Base-by-base conservation (phyloP, 2,797 vertebrate species). In the Chloroceryle amazona region DNA sequence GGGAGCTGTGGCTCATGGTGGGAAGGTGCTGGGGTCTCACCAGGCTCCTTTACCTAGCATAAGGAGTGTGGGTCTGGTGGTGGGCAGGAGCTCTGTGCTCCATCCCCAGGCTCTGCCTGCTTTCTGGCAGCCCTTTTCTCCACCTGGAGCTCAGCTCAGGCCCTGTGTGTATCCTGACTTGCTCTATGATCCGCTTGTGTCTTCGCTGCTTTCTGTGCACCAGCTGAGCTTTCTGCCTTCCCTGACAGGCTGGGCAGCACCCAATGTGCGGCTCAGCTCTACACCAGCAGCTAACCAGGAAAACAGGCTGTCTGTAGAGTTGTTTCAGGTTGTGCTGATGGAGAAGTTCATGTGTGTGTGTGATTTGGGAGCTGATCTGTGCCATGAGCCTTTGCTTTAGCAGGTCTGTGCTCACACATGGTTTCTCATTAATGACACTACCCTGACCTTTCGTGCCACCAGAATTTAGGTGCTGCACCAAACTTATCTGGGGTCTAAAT, bases 401-500 rank as follows among this genome's bases (percentile, higher is more conserved):
- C 73, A 55, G 46, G 47, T 62, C 78, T 15, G 35, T 61, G 60
- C 54, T 95, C 33, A 3, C 78, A 71, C 63, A 28, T 0, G 14
- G n/a, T 70, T 82, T 89, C 70, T 89, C 54, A 10, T 75, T 61
- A 90, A 37, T 17, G 22, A 14, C 47, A 81, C 54, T 52, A 26
- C 73, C 39, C 23, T 67, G 96, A 90, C 94, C 93, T 95, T 95
- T 76, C 11, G 71, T 63, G 88, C 81, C 86, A 86, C 78, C 52
- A 86, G 88, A 61, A 86, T 93, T 84, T n/a, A 75, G 74, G 60
- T 94, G 82, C 81, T 80, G 71, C 90, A 86, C 91, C 86, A 71
- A 82, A 94, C 75, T 96, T 94, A 96, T 96, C 96, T 55, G 78
- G 19, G 44, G 44, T 85, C 91, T 96, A 97, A 96, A 97, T 96